Percentiles rank a stretch among this genome's conserved stretches.
Conservation (phyloP, 2,888 invertebrate species). For the Altica lythri region DNA sequence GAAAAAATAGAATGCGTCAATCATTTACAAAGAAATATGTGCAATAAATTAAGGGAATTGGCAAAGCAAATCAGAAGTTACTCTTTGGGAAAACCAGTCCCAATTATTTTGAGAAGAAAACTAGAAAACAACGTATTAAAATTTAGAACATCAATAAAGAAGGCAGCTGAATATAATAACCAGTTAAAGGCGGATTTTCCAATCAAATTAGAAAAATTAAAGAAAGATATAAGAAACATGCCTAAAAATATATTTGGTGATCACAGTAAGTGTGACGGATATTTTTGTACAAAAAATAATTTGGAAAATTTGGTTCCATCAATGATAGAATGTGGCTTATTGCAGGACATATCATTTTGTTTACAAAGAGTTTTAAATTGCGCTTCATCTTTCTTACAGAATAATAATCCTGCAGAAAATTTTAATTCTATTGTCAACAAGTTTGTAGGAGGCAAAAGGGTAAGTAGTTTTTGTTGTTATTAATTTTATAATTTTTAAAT, state of each 20-base stretch:
- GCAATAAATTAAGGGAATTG: neutral
- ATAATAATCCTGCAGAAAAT: constrained; percentile 41
- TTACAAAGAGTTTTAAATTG: neutral
- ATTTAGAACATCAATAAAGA: constrained; percentile 10
- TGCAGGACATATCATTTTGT: neutral
- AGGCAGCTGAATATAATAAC: neutral
- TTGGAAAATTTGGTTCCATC: neutral
- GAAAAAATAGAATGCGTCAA: constrained; percentile 46
- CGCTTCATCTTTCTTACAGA: neutral
- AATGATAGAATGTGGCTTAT: neutral
- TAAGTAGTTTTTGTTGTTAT: no score
- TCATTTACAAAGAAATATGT: constrained; percentile 13
- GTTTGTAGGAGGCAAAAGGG: constrained; percentile 47
- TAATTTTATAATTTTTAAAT: no score
- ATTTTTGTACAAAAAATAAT: constrained; percentile 6
- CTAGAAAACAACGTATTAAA: neutral
- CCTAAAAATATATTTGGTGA: constrained; percentile 13
- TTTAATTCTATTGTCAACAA: constrained; percentile 45
- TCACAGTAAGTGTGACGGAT: constrained; percentile 9
- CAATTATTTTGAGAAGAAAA: neutral
- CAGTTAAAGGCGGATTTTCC: neutral
- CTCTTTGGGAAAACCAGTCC: constrained; percentile 8
- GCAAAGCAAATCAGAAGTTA: constrained; percentile 4
- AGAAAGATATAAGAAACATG: constrained; percentile 20
- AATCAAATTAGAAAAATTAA: constrained; percentile 5